These are phyloP conservation scores for Archegozetes longisetosus DNA, from an alignment of 1,140 invertebrate species.

Conservation along the genomic window DNA sequence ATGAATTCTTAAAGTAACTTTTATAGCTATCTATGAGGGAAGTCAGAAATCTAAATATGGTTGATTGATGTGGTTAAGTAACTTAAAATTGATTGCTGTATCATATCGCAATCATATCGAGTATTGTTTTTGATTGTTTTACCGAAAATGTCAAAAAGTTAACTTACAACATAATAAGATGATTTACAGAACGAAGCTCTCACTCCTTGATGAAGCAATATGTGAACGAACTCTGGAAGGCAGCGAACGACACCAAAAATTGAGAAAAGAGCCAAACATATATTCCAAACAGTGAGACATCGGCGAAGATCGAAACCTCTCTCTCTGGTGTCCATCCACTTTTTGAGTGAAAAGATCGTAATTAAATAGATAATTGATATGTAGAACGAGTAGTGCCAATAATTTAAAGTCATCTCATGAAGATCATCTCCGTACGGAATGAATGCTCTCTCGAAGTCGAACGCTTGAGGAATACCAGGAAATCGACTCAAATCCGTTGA, in stretches of 20 bases:
- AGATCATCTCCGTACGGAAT: not conserved
- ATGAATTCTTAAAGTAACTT: too few species aligned
- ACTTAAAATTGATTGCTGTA: too few species aligned
- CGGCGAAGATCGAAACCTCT: conserved; percentile 53
- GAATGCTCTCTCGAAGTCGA: not conserved
- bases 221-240: conserved; percentile 7
- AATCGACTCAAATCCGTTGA: not conserved
- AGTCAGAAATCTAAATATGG: too few species aligned
- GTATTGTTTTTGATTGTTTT: too few species aligned
- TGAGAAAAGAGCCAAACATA: conserved; percentile 8
- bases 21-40: too few species aligned
- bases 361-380: not conserved
- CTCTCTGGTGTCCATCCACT: not conserved
- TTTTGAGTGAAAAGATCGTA: not conserved
- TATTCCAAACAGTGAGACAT: conserved; percentile 12
- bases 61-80: too few species aligned
- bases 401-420: not conserved
- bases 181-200: conserved; percentile 8
- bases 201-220: not conserved
- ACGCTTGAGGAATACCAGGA: not conserved
- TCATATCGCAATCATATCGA: too few species aligned
- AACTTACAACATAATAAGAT: conserved; percentile 15
- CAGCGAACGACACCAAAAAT: conserved; percentile 14
- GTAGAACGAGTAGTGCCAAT: conserved; percentile 3
- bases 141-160: not conserved